These are phyloP conservation scores for Cordilura impudica DNA, from an alignment of 2,888 invertebrate species.

Conservation along the genomic window DNA sequence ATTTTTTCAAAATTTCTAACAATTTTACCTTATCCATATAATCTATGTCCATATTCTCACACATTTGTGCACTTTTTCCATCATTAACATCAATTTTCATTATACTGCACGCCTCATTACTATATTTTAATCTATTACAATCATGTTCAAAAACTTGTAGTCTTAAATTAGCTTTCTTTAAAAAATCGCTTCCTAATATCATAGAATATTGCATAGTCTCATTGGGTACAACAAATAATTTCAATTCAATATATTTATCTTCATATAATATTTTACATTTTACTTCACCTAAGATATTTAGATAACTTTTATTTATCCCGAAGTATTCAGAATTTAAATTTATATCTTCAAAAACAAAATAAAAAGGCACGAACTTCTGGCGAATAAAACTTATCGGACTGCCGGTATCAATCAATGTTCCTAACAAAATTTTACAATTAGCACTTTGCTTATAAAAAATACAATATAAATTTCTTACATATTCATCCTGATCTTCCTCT, in stretches of 20 bases:
- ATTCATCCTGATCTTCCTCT: slow-evolving; percentile 34
- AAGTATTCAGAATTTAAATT: background rate
- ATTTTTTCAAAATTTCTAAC: no score
- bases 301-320: slow-evolving; percentile 47
- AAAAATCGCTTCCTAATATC: no score
- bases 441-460: slow-evolving; percentile 41
- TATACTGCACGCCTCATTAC: no score
- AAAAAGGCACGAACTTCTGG: slow-evolving; percentile 42
- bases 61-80: no score
- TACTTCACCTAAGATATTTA: slow-evolving; percentile 38
- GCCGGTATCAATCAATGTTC: slow-evolving; percentile 62
- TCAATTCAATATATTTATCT: slow-evolving; percentile 37
- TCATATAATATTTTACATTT: slow-evolving; percentile 27
- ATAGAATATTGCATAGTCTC: slow-evolving; percentile 49
- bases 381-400: no score
- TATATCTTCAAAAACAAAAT: background rate
- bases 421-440: slow-evolving; percentile 37
- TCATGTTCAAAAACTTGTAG: no score
- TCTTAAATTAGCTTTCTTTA: no score
- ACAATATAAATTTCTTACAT: slow-evolving; percentile 58
- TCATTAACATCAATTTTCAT: no score
- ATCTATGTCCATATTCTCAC: no score
- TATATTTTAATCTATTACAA: no score
- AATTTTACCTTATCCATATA: no score
- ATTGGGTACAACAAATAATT: slow-evolving; percentile 54